A percentile compares a stretch with the other conserved stretches of the same genome.
Evolutionary conservation across 2,888 invertebrate species (phyloP).

Genomic region (Herminia tarsipennalis): DNA sequence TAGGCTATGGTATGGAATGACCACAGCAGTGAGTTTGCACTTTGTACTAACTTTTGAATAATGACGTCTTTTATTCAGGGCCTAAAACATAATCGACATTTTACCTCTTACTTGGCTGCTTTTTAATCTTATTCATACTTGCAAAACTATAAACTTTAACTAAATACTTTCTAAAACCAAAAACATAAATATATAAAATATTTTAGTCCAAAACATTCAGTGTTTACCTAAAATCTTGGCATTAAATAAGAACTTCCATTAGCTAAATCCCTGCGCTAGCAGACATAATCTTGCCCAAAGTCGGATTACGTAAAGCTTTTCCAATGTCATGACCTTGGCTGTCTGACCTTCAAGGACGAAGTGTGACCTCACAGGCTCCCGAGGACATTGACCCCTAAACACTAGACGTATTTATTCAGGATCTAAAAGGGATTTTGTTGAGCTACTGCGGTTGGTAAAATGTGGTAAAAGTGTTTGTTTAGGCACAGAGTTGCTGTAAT

Average conservation of each 20-base stretch:
- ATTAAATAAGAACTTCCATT: slow-evolving; percentile 8
- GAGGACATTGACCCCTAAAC: slow-evolving; percentile 8
- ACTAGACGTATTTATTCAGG: slow-evolving; percentile 9
- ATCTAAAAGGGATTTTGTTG: not conserved
- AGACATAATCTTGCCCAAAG: slow-evolving; percentile 8
- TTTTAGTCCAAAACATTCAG: too few species aligned
- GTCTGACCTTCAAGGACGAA: slow-evolving; percentile 30
- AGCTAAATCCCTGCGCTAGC: not conserved
- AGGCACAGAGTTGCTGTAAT: not conserved
- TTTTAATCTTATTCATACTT: too few species aligned
- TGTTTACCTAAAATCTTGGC: not conserved
- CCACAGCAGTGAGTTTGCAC: too few species aligned
- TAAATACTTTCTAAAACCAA: not conserved
- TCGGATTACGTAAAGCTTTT: slow-evolving; percentile 34
- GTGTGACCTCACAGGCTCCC: slow-evolving; percentile 10
- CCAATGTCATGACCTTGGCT: slow-evolving; percentile 38
- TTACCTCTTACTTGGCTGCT: too few species aligned
- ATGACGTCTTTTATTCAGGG: too few species aligned
- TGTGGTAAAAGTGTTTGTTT: not conserved
- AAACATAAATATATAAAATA: too few species aligned
- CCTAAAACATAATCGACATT: too few species aligned
- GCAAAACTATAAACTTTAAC: too few species aligned
- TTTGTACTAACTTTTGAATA: too few species aligned
- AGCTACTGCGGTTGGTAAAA: not conserved
- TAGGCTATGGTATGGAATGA: too few species aligned